Evolutionary conservation across 1,140 invertebrate species (phyloP).

Genomic region (Drosophila grimshawi): DNA sequence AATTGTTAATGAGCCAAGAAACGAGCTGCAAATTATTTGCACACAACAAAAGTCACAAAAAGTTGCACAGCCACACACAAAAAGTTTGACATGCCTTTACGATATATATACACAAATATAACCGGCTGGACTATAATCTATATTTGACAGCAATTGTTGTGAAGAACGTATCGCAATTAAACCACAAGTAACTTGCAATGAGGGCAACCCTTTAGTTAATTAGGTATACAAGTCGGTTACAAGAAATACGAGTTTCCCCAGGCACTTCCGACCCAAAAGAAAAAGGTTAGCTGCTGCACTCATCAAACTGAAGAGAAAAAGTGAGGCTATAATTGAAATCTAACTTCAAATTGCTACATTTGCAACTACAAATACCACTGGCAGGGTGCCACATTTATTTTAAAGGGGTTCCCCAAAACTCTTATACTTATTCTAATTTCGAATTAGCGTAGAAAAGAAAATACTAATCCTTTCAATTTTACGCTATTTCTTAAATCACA

Average conservation of each 20-base stretch:
- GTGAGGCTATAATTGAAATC: constrained; percentile 42
- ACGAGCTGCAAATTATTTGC: constrained; percentile 82
- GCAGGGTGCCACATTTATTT: background rate
- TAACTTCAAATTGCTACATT: constrained; percentile 23
- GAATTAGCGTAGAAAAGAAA: background rate
- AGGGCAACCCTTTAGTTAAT: constrained; percentile 14
- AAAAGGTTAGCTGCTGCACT: constrained; percentile 32
- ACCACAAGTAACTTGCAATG: constrained; percentile 12
- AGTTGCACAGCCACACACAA: constrained; percentile 40
- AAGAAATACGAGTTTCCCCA: constrained; percentile 13
- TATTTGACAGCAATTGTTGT: constrained; percentile 10
- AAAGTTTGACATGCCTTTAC: constrained; percentile 33
- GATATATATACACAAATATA: constrained; percentile 11
- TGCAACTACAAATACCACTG: background rate
- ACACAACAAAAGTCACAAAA: constrained; percentile 76
- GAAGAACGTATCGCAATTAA: background rate
- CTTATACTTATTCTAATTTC: too few relatives aligned
- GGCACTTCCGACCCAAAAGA: constrained; percentile 37
- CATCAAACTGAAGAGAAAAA: constrained; percentile 16
- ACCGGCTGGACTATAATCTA: background rate
- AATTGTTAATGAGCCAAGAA: constrained; percentile 79
- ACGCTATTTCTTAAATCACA: background rate
- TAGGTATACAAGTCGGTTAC: constrained; percentile 18
- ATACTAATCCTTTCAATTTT: background rate
- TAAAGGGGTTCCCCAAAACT: background rate